Evolutionary conservation across 2,888 invertebrate genomes (phyloP), one percentile per base, ranked within the genome.

Genomic region (Drosophila melanosoma): DNA sequence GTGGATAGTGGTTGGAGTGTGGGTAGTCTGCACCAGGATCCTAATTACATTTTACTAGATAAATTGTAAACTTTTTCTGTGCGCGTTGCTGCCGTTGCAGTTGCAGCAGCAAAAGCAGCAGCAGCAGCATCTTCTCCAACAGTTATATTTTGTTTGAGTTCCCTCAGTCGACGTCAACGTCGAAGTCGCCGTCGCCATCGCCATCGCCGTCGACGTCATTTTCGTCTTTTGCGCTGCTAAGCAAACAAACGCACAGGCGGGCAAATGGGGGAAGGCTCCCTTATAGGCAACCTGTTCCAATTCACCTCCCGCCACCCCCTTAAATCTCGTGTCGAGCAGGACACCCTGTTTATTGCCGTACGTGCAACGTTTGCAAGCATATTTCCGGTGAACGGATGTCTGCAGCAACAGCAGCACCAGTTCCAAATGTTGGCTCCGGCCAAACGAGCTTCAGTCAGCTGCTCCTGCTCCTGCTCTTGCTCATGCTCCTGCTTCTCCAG

Each of bases 21-120:
- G 67, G 63, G 76, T 66, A 52, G 81, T 79, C 75, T 80, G 89
- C 76, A 78, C 84, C 80, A 82, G 91, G 85, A 91, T 92, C 90
- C 90, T 92, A 92, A 92, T 92, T 92, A 92, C 92, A 92, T 92
- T 92, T 92, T 91, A 91, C 91, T 91, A 91, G 90, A 91, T 92
- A 91, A 90, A 92, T 91, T 90, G 87, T 90, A 89, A 90, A 91
- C 87, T 90, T 91, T 91, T 85, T 79, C 83, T 74, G 87, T 79
- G 83, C 83, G 74, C 83, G 81, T 76, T 82, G 69, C 73, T 59
- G 76, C 68, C 42, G 64, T 52, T 69, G 67, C 64, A 67, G 71
- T 67, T 35, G 35, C 59, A 57, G 36, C 29, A 23, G 59, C 69
- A 51, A 71, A 63, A 57, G 67, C 69, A 61, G 65, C 58, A 64